Evolutionary conservation across 2,888 invertebrate genomes (phyloP).

Genomic region (Herminia tarsipennalis): DNA sequence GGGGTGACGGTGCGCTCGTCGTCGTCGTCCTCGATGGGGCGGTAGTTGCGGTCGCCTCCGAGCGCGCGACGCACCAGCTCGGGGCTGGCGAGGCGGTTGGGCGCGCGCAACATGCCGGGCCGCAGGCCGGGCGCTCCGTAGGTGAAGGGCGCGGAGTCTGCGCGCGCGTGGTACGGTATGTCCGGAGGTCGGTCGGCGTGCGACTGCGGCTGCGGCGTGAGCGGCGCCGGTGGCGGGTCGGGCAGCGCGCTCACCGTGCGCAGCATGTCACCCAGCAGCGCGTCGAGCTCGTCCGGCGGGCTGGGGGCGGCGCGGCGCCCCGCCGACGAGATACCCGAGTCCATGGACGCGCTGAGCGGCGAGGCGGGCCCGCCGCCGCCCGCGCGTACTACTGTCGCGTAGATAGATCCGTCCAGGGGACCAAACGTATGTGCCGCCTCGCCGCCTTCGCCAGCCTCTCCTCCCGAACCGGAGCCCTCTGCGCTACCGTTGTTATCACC

Average conservation of each 20-base stretch:
- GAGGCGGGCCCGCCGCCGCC: constrained; percentile 84
- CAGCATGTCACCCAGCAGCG: constrained; percentile 94
- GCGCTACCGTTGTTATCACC: constrained; percentile 86
- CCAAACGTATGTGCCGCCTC: constrained; percentile 90
- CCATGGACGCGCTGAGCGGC: constrained; percentile 94
- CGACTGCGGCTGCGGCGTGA: constrained; percentile 63
- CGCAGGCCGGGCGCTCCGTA: constrained; percentile 89
- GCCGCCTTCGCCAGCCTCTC: constrained; percentile 75
- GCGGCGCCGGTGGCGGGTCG: constrained; percentile 74
- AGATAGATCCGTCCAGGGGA: constrained; percentile 95
- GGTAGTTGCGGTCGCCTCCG: constrained; percentile 70
- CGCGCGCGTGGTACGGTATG: constrained; percentile 96
- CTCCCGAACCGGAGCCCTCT: constrained; percentile 76
- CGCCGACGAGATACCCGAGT: constrained; percentile 95
- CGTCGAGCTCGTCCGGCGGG: constrained; percentile 90
- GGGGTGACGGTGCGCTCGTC: constrained; percentile 74
- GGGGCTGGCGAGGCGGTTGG: constrained; percentile 92
- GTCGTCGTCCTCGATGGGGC: constrained; percentile 73
- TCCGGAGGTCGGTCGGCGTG: constrained; percentile 81
- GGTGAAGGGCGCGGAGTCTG: constrained; percentile 95
- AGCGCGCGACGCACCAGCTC: constrained; percentile 92
- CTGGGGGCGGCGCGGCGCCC: constrained; percentile 85
- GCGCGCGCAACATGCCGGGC: constrained; percentile 88
- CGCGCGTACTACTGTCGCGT: constrained; percentile 89
- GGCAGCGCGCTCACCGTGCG: constrained; percentile 94